A percentile compares a stretch with the other conserved stretches of the same genome.
phyloP scores from a whole-genome alignment of 2,113 vertebrate genomes.

The Grantiella picta region DNA sequence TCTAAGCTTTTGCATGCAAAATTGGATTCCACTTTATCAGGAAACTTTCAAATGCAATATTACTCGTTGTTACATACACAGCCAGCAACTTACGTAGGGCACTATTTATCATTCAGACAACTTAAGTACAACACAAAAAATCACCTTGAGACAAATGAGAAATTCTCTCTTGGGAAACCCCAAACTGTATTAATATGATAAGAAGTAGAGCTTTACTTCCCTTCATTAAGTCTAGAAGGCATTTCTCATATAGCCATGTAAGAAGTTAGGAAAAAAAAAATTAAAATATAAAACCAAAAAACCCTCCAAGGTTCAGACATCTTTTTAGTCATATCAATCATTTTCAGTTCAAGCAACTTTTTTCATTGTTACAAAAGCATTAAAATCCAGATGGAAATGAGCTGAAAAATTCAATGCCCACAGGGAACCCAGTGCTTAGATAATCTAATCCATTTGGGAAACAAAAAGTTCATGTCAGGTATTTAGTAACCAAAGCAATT shows the following conservation, averaged over 20 bases:
- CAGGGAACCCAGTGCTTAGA: not conserved
- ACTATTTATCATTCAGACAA: conserved; percentile 78
- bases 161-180: conserved; percentile 63
- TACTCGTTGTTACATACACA: conserved; percentile 58
- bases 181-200: conserved; percentile 73
- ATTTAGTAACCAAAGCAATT: conserved; percentile 68
- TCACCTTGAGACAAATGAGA: conserved; percentile 73
- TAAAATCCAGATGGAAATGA: conserved; percentile 56
- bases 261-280: not conserved
- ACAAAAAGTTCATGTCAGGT: conserved; percentile 33
- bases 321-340: conserved; percentile 60
- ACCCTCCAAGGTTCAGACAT: conserved; percentile 28
- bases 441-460: conserved; percentile 32
- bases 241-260: conserved; percentile 27
- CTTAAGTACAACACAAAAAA: conserved; percentile 65
- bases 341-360: conserved; percentile 33
- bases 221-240: conserved; percentile 69
- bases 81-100: conserved; percentile 61
- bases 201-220: conserved; percentile 55
- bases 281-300: not conserved
- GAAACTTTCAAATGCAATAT: conserved; percentile 70
- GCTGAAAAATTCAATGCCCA: conserved; percentile 10
- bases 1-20: conserved; percentile 61
- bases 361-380: conserved; percentile 52
- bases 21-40: conserved; percentile 72